Base-by-base conservation (phyloP, 2,888 invertebrate genomes). In the Caenorhabditis drosophilae region DNA sequence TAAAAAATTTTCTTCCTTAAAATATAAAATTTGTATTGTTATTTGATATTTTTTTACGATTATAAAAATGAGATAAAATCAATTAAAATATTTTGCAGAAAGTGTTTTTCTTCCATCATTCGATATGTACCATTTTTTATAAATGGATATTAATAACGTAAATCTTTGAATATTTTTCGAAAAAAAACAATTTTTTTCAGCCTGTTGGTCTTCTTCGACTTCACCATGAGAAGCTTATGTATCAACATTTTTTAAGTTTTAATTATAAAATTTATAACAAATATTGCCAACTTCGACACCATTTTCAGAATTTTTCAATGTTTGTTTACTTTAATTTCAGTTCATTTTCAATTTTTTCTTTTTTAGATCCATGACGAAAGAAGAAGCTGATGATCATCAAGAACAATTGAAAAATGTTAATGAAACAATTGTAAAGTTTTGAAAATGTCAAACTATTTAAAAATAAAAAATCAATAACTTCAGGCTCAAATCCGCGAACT, bases 181-280 rank as follows among this genome's bases (percentile, higher is more conserved):
- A n/a, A n/a, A 31, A 31, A 31, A 31, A 6, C 31, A 31, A 31
- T 6, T n/a, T n/a, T 36, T 55, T 61, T 46, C 45, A 61, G 60
- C 34, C 48, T 7, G 1, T 27, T 1, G 16, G 4, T 15, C 4
- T 12, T 4, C 7, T 36, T 22, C 25, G 34, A 35, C n/a, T 38
- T n/a, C 31, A 26, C 16, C 55, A 47, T 2, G 44, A 62, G 18
- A 22, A 36, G 6, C 36, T 23, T 3, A 40, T 41, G 3, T 62
- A 52, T 25, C 48, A 40, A 12, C 44, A 51, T 36, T 62, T 62
- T 44, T 36, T 62, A 23, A 34, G 44, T 11, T 18, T 56, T 12
- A 62, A 56, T 20, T 62, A 62, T 35, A 35, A 50, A 23, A 47
- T 62, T 48, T 52, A 56, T 20, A 27, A 56, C 4, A 38, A 51